Conservation (phyloP, 2,888 invertebrate genomes). For the Brachynemurus nebulosus region DNA sequence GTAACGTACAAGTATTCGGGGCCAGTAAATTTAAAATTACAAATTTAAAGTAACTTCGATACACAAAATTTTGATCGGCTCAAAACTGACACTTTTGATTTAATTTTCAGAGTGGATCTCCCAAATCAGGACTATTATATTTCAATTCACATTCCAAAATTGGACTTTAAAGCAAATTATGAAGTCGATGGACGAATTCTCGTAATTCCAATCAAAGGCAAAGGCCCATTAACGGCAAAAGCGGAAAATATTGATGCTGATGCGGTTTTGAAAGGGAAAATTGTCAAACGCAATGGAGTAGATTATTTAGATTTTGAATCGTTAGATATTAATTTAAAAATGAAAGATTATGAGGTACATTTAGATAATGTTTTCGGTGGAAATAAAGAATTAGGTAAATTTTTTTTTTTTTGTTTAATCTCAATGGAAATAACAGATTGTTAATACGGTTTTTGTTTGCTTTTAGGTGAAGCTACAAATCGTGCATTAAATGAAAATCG, state of each 20-base stretch:
- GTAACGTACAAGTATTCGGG: slow-evolving; percentile 37
- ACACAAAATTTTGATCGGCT: too few relatives aligned
- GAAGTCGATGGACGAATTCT: slow-evolving; percentile 41
- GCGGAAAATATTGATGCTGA: slow-evolving; percentile 28
- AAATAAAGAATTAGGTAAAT: slow-evolving; percentile 37
- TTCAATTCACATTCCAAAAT: slow-evolving; percentile 36
- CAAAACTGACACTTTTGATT: slow-evolving; percentile 4
- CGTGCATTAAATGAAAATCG: slow-evolving; percentile 45
- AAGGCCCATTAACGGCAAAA: slow-evolving; percentile 44
- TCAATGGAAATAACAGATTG: too few relatives aligned
- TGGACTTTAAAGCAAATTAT: slow-evolving; percentile 42
- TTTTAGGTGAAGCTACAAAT: slow-evolving; percentile 38
- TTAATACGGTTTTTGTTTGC: background rate
- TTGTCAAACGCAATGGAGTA: slow-evolving; percentile 27
- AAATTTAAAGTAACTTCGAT: slow-evolving; percentile 35
- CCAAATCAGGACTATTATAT: slow-evolving; percentile 34
- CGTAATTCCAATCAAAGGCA: slow-evolving; percentile 41
- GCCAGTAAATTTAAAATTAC: slow-evolving; percentile 38
- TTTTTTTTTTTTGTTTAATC: too few relatives aligned
- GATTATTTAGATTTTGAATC: slow-evolving; percentile 36
- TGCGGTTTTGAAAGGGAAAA: slow-evolving; percentile 28
- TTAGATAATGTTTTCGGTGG: slow-evolving; percentile 47
- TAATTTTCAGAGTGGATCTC: slow-evolving; percentile 35
- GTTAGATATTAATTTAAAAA: slow-evolving; percentile 36
- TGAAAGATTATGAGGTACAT: slow-evolving; percentile 40